A percentile compares a stretch with the other conserved stretches of the same genome.
Evolutionary conservation across 1,140 invertebrate species (phyloP).

Genomic region (Hycleus phaleratus): DNA sequence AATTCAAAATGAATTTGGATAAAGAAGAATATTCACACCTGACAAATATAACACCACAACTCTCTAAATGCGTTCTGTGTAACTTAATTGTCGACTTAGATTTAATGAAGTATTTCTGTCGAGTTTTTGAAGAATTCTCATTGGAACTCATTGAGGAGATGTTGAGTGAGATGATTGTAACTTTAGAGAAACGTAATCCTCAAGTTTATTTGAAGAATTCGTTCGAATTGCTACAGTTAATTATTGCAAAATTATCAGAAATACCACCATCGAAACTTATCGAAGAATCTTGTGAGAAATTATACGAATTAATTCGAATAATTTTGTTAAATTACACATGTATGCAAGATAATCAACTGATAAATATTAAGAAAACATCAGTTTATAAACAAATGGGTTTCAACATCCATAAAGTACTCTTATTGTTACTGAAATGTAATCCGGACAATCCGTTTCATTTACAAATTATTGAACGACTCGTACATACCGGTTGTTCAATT

Average conservation of each 20-base stretch:
- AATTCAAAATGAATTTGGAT: slow-evolving; percentile 22
- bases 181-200: slow-evolving; percentile 23
- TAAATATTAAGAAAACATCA: slow-evolving; percentile 17
- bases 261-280: slow-evolving; percentile 15
- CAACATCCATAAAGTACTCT: slow-evolving; percentile 27
- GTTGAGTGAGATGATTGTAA: slow-evolving; percentile 27
- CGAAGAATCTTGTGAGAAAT: slow-evolving; percentile 9
- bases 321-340: slow-evolving; percentile 26
- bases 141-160: slow-evolving; percentile 25
- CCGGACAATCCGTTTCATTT: slow-evolving; percentile 15
- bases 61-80: slow-evolving; percentile 32
- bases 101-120: slow-evolving; percentile 23
- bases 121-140: slow-evolving; percentile 23
- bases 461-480: slow-evolving; percentile 23
- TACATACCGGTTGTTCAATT: slow-evolving; percentile 20
- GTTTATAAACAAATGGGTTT: slow-evolving; percentile 32
- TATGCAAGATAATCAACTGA: slow-evolving; percentile 19
- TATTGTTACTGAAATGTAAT: slow-evolving; percentile 27
- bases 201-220: slow-evolving; percentile 17
- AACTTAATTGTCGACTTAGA: slow-evolving; percentile 28
- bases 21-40: slow-evolving; percentile 30
- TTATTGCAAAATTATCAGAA: slow-evolving; percentile 21
- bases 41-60: slow-evolving; percentile 28
- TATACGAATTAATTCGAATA: slow-evolving; percentile 17
- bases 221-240: slow-evolving; percentile 16